Conservation (phyloP, 1,140 invertebrate species). For the Lasaia peninsularis region DNA sequence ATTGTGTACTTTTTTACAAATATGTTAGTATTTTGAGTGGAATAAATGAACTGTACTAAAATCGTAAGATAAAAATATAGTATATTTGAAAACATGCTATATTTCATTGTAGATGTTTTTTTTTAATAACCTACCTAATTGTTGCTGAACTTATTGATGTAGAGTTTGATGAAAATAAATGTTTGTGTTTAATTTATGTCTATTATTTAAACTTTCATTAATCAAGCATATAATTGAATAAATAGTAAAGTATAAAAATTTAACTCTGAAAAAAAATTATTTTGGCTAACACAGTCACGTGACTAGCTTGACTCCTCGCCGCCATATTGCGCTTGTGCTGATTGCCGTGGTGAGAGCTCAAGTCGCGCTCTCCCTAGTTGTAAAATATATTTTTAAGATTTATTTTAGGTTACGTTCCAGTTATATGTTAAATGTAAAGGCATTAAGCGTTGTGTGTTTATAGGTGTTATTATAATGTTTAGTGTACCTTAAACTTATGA, state of each 20-base stretch:
- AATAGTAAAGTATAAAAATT: background rate
- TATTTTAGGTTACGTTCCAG: conserved; percentile 12
- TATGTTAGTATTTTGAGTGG: background rate
- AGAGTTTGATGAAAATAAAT: background rate
- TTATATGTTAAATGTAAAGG: conserved; percentile 14
- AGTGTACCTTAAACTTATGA: conserved; percentile 16
- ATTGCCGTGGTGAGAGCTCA: conserved; percentile 35
- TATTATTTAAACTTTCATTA: background rate
- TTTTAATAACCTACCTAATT: too few relatives aligned
- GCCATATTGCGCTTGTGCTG: conserved; percentile 59
- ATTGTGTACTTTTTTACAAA: background rate
- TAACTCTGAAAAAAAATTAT: background rate
- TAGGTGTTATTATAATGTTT: conserved; percentile 10
- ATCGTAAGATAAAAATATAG: too few relatives aligned
- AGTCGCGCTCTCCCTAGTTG: conserved; percentile 42
- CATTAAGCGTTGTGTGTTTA: conserved; percentile 9
- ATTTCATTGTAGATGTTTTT: too few relatives aligned
- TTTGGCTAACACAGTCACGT: conserved; percentile 43
- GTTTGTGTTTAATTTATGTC: background rate
- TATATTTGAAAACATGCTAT: too few relatives aligned
- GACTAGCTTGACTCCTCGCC: conserved; percentile 43
- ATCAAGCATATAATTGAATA: background rate
- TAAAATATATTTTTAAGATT: conserved; percentile 37
- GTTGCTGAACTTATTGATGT: background rate
- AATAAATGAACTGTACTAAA: background rate